Conservation (phyloP, 1,140 invertebrate genomes). For the Caerostris extrusa region DNA sequence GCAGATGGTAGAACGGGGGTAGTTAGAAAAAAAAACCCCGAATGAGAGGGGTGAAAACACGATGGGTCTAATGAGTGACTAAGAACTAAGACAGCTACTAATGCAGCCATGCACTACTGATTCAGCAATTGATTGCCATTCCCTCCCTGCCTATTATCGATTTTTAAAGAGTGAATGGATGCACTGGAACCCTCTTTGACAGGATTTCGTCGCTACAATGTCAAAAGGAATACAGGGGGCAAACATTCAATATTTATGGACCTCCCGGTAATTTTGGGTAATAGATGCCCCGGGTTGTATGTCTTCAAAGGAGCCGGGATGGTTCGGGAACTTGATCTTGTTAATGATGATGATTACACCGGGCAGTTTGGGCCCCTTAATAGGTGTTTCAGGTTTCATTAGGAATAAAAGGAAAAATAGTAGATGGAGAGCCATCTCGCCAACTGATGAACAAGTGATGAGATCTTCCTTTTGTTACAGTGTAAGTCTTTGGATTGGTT, state of each 20-base stretch:
- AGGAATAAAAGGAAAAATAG: too few species aligned
- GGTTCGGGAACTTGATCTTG: not conserved
- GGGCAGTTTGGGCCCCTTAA: not conserved
- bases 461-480: too few species aligned
- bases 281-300: not conserved
- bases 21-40: slow-evolving; percentile 23
- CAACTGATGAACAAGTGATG: too few species aligned
- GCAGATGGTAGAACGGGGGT: not conserved
- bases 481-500: too few species aligned
- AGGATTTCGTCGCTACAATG: slow-evolving; percentile 26
- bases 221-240: not conserved
- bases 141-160: slow-evolving; percentile 65
- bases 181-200: slow-evolving; percentile 33
- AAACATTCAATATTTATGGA: slow-evolving; percentile 32
- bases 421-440: too few species aligned
- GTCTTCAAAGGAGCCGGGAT: not conserved
- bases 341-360: not conserved
- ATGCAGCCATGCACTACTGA: slow-evolving; percentile 70
- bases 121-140: slow-evolving; percentile 72
- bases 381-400: too few species aligned
- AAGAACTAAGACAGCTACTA: slow-evolving; percentile 75
- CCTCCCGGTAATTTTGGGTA: not conserved
- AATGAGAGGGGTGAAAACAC: slow-evolving; percentile 25
- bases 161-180: slow-evolving; percentile 67
- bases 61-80: slow-evolving; percentile 74